These are phyloP conservation scores for Ptilonorhynchus violaceus DNA, from an alignment of 2,113 vertebrate genomes.

Conservation along the genomic window DNA sequence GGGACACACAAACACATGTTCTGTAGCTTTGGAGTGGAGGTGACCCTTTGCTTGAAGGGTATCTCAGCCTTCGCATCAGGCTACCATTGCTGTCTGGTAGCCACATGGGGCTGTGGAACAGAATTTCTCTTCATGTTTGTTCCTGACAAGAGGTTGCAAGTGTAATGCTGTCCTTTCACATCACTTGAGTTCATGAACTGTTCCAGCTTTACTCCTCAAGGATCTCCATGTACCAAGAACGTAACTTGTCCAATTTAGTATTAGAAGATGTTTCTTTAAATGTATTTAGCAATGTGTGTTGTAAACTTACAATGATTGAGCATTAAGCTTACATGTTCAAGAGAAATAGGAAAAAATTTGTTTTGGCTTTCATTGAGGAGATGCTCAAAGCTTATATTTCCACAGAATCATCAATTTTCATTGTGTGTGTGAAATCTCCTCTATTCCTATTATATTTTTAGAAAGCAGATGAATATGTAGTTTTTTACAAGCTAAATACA, in stretches of 20 bases:
- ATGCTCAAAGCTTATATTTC: background rate
- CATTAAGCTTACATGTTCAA: background rate
- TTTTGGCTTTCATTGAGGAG: background rate
- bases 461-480: background rate
- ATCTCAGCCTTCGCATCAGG: background rate
- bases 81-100: background rate
- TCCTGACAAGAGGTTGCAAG: background rate
- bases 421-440: background rate
- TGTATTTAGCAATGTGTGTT: background rate
- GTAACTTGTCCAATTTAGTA: background rate
- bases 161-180: background rate
- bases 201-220: background rate
- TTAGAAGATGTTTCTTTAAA: background rate
- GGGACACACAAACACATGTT: rapidly evolving
- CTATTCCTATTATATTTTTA: background rate
- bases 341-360: background rate
- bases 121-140: background rate
- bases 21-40: background rate
- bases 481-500: background rate
- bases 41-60: background rate
- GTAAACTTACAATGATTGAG: background rate
- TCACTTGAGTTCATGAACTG: background rate
- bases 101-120: background rate
- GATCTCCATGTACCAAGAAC: background rate
- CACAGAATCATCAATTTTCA: background rate